Base-by-base conservation (phyloP, 2,888 invertebrate species). In the Catocala nupta region DNA sequence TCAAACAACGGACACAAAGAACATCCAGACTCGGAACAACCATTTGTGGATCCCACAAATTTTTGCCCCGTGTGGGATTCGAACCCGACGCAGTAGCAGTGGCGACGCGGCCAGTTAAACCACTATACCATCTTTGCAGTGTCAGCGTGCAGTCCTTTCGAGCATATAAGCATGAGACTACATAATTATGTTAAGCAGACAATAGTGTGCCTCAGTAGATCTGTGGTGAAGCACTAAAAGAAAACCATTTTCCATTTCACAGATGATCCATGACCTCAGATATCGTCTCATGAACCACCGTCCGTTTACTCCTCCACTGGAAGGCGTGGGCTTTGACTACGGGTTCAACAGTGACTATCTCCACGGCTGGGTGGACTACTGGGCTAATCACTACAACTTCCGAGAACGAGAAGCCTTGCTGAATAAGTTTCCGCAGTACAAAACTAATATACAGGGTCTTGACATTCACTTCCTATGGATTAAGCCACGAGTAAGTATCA, bases 331-430 rank as follows among this genome's bases (percentile, higher is more conserved):
- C 0, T 98, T 98, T 86, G 95, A 96, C 71, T 98, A 98, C 81
- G 99, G 99, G 0, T 96, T 98, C 84, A 97, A 97, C 82, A 91
- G 96, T 0, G 93, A 95, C 5, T 95, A 95, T 60, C 84, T 98
- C 48, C 88, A 95, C 43, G 90, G 93, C 49, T 93, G 98, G 73
- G 82, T 97, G 5, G 91, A 96, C 13, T 96, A 97, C 87, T 99
- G 99, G 99, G 95, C 93, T 4, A 95, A 96, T 11, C 92, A 95
- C 42, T 98, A 97, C 82, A 94, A 97, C 63, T 86, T 93, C 61
- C 86, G 87, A 48, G 92, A 96, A 58, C 94, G 96, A 10, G 96
- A 97, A 83, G 82, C 87, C 2, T 91, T 93, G 57, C 86, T 98
- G 34, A 98, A 98, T 81, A 90, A 95, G 63, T 96, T 95, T 73